Evolutionary conservation across 2,113 vertebrate genomes (phyloP), one percentile per base, ranked within the genome.

Genomic region (Sceloporus undulatus): DNA sequence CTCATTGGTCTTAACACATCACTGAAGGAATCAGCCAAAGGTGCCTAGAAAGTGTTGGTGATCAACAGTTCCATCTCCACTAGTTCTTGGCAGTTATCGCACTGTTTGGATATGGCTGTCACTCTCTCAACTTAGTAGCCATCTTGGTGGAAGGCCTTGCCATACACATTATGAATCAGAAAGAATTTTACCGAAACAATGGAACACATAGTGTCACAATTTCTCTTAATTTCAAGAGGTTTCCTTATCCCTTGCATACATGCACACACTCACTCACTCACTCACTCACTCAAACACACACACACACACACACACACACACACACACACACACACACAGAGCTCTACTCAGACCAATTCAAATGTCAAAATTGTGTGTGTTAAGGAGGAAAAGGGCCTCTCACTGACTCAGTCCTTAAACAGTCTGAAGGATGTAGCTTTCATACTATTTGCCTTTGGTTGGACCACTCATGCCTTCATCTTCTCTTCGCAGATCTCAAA

Each of bases 401-500:
- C 68, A 81, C 75, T 25, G 16, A 29, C 74, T 66, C 18, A 5
- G 80, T 9, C 0, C 62, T 81, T n/a, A 90, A 88, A 87, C 68
- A 65, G 85, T 48, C 1, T 18, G 54, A 68, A 66, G 27, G 54
- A 86, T 85, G 42, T 56, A 62, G 70, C 56, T 38, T n/a, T 71
- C 0, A 2, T 87, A 85, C 81, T 93, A 86, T 92, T 94, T n/a
- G 21, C 87, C 0, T 0, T 85, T 85, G 90, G 89, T 86, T 89
- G 85, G 80, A 85, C 91, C 1, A 16, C 90, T 96, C 93, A 98
- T 7, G 98, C 97, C 97, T 97, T 97, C 94, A 96, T 93, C 91
- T 95, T 96, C 89, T 96, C 98, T 85, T 97, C 96, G 1, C 98
- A 99, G 74, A 97, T 96, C 0, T 98, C 94, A 2, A 98, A 97